A percentile compares a stretch with the other conserved stretches of the same genome.
Evolutionary conservation across 2,888 invertebrate species (phyloP).

Genomic region (Antheraea yamamai): DNA sequence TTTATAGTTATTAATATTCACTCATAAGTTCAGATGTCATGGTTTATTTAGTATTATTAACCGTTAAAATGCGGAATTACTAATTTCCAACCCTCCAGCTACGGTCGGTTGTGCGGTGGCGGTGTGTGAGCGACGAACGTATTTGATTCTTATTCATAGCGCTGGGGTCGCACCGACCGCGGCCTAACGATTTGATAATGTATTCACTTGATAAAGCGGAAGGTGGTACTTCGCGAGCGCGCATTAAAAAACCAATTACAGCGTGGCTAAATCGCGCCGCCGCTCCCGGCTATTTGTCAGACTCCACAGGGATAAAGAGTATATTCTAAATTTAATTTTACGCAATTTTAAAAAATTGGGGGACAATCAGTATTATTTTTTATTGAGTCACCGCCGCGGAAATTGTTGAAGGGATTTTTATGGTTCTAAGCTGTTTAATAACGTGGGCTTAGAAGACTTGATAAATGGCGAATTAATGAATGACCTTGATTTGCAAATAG

Average conservation of each 20-base stretch:
- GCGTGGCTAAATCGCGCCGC: constrained; percentile 76
- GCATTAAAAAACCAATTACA: constrained; percentile 83
- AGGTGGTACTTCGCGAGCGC: constrained; percentile 77
- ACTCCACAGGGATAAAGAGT: constrained; percentile 77
- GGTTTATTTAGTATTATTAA: constrained; percentile 69
- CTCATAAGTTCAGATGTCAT: constrained; percentile 56
- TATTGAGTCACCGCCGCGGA: constrained; percentile 63
- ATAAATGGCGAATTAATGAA: constrained; percentile 19
- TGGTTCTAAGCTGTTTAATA: constrained; percentile 22
- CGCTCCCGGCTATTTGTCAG: constrained; percentile 79
- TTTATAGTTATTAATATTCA: constrained; percentile 23
- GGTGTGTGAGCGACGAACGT: constrained; percentile 62
- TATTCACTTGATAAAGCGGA: constrained; percentile 82
- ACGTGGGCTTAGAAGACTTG: background rate
- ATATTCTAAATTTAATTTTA: constrained; percentile 82
- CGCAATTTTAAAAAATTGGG: constrained; percentile 77
- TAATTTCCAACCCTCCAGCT: constrained; percentile 70
- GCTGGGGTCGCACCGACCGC: constrained; percentile 63
- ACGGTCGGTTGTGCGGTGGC: constrained; percentile 36
- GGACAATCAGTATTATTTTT: constrained; percentile 69
- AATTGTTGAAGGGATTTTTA: constrained; percentile 65
- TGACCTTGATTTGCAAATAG: constrained; percentile 17
- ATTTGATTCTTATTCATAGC: constrained; percentile 80
- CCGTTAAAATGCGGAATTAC: constrained; percentile 70
- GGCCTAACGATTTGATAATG: constrained; percentile 81